These are phyloP conservation scores for Odobenus rosmarus DNA, from an alignment of 2,113 vertebrate genomes.

Conservation along the genomic window DNA sequence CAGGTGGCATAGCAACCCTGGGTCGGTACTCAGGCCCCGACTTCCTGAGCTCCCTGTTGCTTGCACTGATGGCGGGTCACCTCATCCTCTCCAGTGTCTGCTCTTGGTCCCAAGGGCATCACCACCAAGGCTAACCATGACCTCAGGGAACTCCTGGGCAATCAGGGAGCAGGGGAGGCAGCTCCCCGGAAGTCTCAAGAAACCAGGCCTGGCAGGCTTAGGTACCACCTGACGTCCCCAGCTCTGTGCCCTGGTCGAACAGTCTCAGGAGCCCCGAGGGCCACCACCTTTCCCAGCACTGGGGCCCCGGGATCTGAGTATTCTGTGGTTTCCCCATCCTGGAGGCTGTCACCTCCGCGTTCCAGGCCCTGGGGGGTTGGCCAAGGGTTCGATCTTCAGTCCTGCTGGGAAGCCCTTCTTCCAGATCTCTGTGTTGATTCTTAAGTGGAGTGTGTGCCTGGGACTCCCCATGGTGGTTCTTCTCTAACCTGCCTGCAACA, in stretches of 20 bases:
- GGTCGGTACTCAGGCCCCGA: not conserved
- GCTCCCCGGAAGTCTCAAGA: not conserved
- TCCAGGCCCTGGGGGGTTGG: not conserved
- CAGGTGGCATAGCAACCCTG: rapidly evolving
- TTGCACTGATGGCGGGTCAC: not conserved
- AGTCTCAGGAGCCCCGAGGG: not conserved
- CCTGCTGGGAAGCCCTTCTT: not conserved
- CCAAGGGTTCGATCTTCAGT: not conserved
- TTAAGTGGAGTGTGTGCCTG: rapidly evolving
- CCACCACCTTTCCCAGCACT: not conserved
- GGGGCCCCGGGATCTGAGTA: too few relatives aligned
- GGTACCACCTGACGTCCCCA: too few relatives aligned
- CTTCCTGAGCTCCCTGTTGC: rapidly evolving
- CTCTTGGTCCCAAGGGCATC: not conserved
- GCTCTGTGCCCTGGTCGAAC: not conserved
- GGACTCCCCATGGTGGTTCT: rapidly evolving
- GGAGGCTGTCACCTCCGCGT: not conserved
- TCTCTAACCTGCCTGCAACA: not conserved
- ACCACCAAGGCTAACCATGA: too few relatives aligned
- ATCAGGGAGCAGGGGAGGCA: not conserved
- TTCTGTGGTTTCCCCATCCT: not conserved
- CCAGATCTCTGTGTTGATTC: too few relatives aligned
- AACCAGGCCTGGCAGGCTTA: not conserved
- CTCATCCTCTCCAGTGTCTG: not conserved
- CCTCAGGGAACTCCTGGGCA: not conserved